phyloP scores from a whole-genome alignment of 2,113 vertebrate species.

The Lamprotornis superbus region DNA sequence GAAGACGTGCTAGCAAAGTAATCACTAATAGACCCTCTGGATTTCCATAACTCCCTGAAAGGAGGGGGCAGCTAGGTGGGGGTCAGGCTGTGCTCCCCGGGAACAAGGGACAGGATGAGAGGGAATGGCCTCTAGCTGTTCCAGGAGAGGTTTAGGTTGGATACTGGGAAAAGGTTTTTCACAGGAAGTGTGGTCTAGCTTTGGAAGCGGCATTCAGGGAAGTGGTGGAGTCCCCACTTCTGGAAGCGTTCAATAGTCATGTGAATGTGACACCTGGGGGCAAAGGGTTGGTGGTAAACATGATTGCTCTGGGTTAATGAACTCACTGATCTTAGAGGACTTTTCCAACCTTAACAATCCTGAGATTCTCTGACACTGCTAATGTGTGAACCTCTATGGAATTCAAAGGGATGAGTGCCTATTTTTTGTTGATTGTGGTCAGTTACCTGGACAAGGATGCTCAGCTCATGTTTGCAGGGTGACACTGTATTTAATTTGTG shows the following conservation, averaged over 20 bases:
- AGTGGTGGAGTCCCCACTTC: not conserved
- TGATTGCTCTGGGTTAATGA: not conserved
- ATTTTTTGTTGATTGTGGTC: not conserved
- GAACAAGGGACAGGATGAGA: not conserved
- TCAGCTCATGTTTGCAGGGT: not conserved
- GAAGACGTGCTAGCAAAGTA: not conserved
- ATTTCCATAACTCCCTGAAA: not conserved
- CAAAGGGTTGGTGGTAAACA: not conserved
- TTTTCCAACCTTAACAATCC: not conserved
- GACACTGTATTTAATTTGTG: not conserved
- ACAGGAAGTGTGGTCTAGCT: not conserved
- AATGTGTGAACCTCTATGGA: fast-evolving
- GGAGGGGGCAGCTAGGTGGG: not conserved
- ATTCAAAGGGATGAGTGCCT: not conserved
- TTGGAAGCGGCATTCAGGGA: not conserved
- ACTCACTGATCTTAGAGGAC: not conserved
- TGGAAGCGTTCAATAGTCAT: not conserved
- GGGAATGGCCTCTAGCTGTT: fast-evolving
- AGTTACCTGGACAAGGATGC: not conserved
- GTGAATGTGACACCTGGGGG: not conserved
- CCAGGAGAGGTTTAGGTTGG: not conserved
- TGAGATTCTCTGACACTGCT: not conserved
- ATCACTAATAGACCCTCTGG: not conserved
- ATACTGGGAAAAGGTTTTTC: not conserved
- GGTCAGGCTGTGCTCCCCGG: not conserved